Base-by-base conservation (phyloP, 2,888 invertebrate species). In the Epirrhoe alternata region DNA sequence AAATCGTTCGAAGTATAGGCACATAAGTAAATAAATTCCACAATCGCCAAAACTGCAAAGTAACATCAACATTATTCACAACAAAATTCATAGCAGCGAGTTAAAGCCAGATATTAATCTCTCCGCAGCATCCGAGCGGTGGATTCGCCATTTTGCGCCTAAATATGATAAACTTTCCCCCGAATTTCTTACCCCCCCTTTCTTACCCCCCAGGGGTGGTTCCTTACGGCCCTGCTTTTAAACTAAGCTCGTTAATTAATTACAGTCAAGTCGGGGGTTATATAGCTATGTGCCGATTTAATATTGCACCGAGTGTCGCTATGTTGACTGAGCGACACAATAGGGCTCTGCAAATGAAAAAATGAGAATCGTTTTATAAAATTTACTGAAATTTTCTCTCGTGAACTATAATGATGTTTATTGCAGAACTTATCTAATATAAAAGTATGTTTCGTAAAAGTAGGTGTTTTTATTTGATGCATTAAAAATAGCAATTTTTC, bases 191-290 rank as follows among this genome's bases (percentile, higher is more conserved):
- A 86, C 86, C 92, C 82, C 80, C 83, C 85, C 77, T 83, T 86
- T 83, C 86, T 87, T 87, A 81, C 82, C 84, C 82, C 83, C 83
- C 82, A 80, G 75, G 82, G 81, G 79, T 83, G 84, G 86, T 88
- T 92, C 89, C 92, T 92, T 92, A 92, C 90, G 89, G 89, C 92
- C 92, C 93, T 90, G 92, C 93, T 93, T 93, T 93, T 93, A 93
- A 93, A 93, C 93, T 94, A 93, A 94, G 93, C 93, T 92, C 92
- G 93, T 93, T 94, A 94, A 94, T 94, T 94, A 94, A 94, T 94
- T 94, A 94, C 91, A 90, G 90, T 86, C 88, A 90, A 92, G 92
- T 91, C 91, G 90, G 83, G 85, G 90, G 88, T 86, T 90, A 90
- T 86, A 87, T 90, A 90, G 85, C 84, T 91, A 91, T 91, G 90